Conservation (phyloP, 2,797 vertebrate genomes). For the Poeciliopsis infans region DNA sequence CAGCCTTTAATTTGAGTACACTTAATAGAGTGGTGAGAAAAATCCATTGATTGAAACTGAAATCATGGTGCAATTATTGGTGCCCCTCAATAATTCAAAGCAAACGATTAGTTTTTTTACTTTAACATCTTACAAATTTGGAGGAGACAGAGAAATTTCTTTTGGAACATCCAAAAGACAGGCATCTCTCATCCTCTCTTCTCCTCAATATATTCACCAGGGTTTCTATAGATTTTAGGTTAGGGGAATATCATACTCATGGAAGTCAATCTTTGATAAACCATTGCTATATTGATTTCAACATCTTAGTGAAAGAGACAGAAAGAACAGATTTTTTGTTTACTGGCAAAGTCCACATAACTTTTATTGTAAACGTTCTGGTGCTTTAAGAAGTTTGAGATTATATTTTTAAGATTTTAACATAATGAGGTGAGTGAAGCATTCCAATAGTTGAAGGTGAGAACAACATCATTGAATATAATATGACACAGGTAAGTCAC, state of each 20-base stretch:
- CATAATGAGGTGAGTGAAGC: neutral
- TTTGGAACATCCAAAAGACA: neutral
- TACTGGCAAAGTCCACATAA: neutral
- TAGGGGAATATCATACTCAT: neutral
- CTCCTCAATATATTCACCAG: neutral
- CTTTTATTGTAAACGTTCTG: neutral
- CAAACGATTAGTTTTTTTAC: neutral
- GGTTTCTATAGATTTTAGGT: neutral
- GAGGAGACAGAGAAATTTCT: neutral
- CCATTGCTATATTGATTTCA: neutral
- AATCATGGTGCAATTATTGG: neutral
- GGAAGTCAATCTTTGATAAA: neutral
- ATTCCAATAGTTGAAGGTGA: neutral
- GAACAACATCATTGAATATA: neutral
- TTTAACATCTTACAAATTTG: neutral
- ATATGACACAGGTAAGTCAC: constrained; percentile 12
- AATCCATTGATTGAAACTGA: neutral
- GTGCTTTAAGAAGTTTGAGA: neutral
- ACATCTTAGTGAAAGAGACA: neutral
- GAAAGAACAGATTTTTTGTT: neutral
- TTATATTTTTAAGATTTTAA: neutral
- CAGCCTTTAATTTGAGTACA: neutral
- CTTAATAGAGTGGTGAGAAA: neutral
- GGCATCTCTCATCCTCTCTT: neutral
- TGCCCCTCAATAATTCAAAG: neutral